Evolutionary conservation across 1,140 invertebrate genomes (phyloP), one percentile per base, ranked within the genome.

Genomic region (Neuroterus valhalla): DNA sequence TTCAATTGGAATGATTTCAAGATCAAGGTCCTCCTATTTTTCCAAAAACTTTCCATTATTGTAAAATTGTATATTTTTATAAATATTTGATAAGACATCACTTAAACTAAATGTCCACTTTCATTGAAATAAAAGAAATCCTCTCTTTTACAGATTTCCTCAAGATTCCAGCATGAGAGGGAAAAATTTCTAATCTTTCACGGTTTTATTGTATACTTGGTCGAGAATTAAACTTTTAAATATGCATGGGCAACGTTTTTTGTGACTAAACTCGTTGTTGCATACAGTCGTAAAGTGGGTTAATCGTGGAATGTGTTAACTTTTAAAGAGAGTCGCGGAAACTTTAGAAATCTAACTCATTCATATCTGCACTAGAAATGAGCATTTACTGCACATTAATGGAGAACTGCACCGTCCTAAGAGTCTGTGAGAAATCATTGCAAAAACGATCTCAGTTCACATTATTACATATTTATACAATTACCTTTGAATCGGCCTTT

Each of bases 311-410:
- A 62, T 62, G 55, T 38, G 55, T 62, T 62, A 62, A 62, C 55
- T 62, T 62, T 62, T 62, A 62, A 62, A 62, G 55, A 31, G 55
- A 62, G 55, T 62, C 31, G 55, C 55, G 55, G 55, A 62, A 62
- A 62, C n/a, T 14, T 15, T 62, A 62, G 55, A 62, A 62, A 62
- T 62, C 31, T 23, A 62, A 62, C 55, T 62, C 55, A 26, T 62
- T 62, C 55, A 62, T 38, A 38, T 62, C 55, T 31, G 55, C 26
- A 62, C 31, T 62, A 62, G 55, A 62, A 62, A 62, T 62, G 26
- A 62, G 55, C 55, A 62, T 62, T 62, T 62, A 62, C 55, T n/a
- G 23, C 55, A 62, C 52, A 62, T 62, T 62, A 62, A 62, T 62
- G 31, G 23, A 38, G 31, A 38, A 48, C 15, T 62, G 23, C 14